Base-by-base conservation (phyloP, 2,888 invertebrate species). In the Meta bourneti region DNA sequence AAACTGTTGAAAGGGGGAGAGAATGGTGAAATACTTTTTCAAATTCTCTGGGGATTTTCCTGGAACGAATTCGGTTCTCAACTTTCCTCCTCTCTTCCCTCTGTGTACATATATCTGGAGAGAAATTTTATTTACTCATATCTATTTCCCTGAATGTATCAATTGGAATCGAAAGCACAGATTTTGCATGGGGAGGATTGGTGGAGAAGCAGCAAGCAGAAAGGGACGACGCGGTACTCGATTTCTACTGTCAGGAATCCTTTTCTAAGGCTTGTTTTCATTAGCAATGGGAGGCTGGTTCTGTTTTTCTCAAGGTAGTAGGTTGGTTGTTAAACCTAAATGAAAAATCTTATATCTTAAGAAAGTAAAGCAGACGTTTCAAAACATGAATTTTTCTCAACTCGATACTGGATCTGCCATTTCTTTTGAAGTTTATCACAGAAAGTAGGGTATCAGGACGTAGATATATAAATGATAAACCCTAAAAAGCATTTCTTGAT, bases 41-140 rank as follows among this genome's bases (percentile, higher is more conserved):
- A 52, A 71, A 83, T 54, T 75, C 89, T 78, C 69, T 13, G 70
- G 78, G 70, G 89, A 77, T 82, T 89, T 89, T 51, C 34, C 61
- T 11, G 20, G 34, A 20, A 54, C 48, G 83, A 89, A 75, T 89
- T 82, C 61, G 79, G 87, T 71, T 82, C 72, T 54, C 54, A 74
- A 11, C n/a, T 54, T 74, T 74, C 54, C 74, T 48, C 34, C 34
- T 34, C 34, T 34, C 34, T 34, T 52, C 69, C 48, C 11, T 77
- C 52, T 77, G 71, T 89, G 51, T 89, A 72, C 79, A 74, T 87
- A 74, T 87, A 79, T 80, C 20, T 74, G 13, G 71, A 80, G 79
- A 52, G 34, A 69, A 74, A 82, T 80, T 81, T 81, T 89, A 89
- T 89, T 89, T 89, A 89, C 89, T 89, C 77, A 89, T 89, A 89